A percentile compares a stretch with the other conserved stretches of the same genome.
Conservation (phyloP, 2,888 invertebrate species). For the Geotrupes spiniger region DNA sequence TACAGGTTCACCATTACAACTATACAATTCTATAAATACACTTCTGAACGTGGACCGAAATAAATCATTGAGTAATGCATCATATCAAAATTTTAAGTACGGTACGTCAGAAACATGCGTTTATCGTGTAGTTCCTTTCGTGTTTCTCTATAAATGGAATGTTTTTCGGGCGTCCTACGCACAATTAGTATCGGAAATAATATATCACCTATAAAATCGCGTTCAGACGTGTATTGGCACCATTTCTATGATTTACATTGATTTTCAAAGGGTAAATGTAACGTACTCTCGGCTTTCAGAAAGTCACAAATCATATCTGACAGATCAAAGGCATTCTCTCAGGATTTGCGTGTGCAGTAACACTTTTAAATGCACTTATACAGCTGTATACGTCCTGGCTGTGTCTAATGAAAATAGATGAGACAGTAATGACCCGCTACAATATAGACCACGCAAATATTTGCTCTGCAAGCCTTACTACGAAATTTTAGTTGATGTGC, state of each 20-base stretch:
- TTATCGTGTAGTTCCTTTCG: no score
- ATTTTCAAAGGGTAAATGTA: constrained; percentile 15
- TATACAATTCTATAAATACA: no score
- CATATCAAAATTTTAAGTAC: no score
- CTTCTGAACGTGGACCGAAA: no score
- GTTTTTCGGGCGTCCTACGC: constrained; percentile 3
- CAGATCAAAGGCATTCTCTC: constrained; percentile 24
- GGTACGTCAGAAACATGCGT: no score
- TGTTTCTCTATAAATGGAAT: not conserved
- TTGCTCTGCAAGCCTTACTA: constrained; percentile 15
- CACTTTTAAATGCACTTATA: constrained; percentile 25
- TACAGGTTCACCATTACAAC: no score
- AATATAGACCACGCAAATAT: constrained; percentile 26
- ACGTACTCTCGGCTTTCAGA: constrained; percentile 16
- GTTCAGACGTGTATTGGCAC: constrained; percentile 14
- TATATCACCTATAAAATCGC: constrained; percentile 17
- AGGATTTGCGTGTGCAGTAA: constrained; percentile 21
- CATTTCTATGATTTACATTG: constrained; percentile 20
- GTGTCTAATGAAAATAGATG: constrained; percentile 29
- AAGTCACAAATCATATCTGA: constrained; percentile 24
- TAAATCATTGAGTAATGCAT: no score
- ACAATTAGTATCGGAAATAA: constrained; percentile 13
- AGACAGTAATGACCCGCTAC: constrained; percentile 28
- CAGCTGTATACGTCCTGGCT: constrained; percentile 20
- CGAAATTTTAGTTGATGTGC: no score